Evolutionary conservation across 2,888 invertebrate genomes (phyloP), one percentile per base, ranked within the genome.

Genomic region (Orchesellides sinensis): DNA sequence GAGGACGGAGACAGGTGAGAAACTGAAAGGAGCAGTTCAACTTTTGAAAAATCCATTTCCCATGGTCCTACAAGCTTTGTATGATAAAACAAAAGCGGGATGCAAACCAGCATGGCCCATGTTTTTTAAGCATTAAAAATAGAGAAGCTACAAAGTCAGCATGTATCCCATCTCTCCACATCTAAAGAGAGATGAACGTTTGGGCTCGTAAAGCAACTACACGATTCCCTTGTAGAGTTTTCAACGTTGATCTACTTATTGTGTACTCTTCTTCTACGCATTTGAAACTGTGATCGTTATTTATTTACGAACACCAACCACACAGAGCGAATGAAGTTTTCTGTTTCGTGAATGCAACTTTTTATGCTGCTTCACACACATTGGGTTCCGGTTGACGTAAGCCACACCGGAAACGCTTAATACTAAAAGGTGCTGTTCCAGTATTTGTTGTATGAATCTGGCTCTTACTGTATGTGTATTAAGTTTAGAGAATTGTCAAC

Each of bases 331-430:
- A n/a, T n/a, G 4, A 49, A n/a, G 4, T 5, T 54, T 54, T 54
- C 23, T 14, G 23, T 17, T 23, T 23, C 23, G 8, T 54, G 17
- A 19, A 23, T 54, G 17, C 10, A 4, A 4, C 17, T 59, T 32
- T n/a, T 54, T 25, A 25, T 23, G 25, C 12, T 54, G 21, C 23
- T 12, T 21, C 52, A 19, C 12, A 1, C 66, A 66, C 29, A 56
- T 75, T 75, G 54, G 17, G 75, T 75, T 75, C 56, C 54, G 75
- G 66, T 56, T 75, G 75, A 75, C 56, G 75, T 6, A 45, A 66
- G 65, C 56, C 29, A 21, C 66, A 56, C 66, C 66, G 75, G 75
- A 75, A 75, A 56, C 66, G 29, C 75, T 68, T 45, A 29, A 56
- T 56, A 45, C n/a, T n/a, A n/a, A n/a, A 5, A 47, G 61, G 3